Evolutionary conservation across 2,888 invertebrate species (phyloP).

Genomic region (Acronicta aceris): DNA sequence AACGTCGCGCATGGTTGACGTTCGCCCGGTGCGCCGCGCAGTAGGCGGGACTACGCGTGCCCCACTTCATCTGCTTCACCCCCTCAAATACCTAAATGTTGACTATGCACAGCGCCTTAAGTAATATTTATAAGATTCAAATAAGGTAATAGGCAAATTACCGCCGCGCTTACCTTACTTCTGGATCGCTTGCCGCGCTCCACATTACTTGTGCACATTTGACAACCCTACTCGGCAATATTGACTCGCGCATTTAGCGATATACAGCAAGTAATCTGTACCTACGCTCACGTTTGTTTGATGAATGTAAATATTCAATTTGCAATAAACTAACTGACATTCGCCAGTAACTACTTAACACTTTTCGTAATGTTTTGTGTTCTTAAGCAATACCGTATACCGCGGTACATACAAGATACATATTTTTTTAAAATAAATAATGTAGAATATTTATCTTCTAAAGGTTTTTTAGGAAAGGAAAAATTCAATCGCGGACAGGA

Average conservation of each 20-base stretch:
- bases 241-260: conserved; percentile 66
- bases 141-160: conserved; percentile 35
- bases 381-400: conserved; percentile 40
- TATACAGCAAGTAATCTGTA: conserved; percentile 58
- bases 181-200: conserved; percentile 48
- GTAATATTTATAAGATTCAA: too few species aligned
- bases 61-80: too few species aligned
- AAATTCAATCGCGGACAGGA: too few species aligned
- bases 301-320: conserved; percentile 71
- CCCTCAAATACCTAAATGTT: too few species aligned
- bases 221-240: conserved; percentile 67
- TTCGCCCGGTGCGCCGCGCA: too few species aligned
- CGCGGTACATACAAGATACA: conserved; percentile 7
- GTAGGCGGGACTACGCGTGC: too few species aligned
- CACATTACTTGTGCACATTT: conserved; percentile 43
- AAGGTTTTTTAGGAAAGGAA: too few species aligned
- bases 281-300: conserved; percentile 56
- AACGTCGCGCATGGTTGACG: too few species aligned
- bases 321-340: conserved; percentile 65
- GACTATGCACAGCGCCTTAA: too few species aligned
- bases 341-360: conserved; percentile 64
- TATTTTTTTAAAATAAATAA: conserved; percentile 14
- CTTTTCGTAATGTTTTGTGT: conserved; percentile 62
- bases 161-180: conserved; percentile 40
- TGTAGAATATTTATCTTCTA: conserved; percentile 27